Evolutionary conservation across 1,140 invertebrate species (phyloP).

Genomic region (Battus philenor): DNA sequence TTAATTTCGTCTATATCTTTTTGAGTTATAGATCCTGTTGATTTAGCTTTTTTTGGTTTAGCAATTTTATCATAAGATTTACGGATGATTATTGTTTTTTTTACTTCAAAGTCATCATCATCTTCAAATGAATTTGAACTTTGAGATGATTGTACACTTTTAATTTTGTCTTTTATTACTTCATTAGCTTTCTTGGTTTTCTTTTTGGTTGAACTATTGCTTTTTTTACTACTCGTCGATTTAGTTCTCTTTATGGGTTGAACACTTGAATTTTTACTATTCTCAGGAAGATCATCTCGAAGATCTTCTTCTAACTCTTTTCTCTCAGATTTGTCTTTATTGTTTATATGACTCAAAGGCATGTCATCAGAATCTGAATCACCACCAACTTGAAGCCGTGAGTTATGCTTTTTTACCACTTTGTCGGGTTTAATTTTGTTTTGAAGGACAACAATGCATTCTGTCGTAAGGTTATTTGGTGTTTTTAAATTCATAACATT

Average conservation of each 20-base stretch:
- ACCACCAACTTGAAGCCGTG: slow-evolving; percentile 27
- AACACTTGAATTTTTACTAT: too few species aligned
- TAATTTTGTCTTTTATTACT: slow-evolving; percentile 6
- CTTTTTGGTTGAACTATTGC: slow-evolving; percentile 14
- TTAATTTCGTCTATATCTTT: slow-evolving; percentile 60
- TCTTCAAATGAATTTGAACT: slow-evolving; percentile 31
- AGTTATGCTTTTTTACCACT: slow-evolving; percentile 17
- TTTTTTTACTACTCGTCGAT: slow-evolving; percentile 27
- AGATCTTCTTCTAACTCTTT: too few species aligned
- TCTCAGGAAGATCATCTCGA: too few species aligned
- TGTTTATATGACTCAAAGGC: slow-evolving; percentile 39
- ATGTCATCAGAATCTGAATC: slow-evolving; percentile 59
- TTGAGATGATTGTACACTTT: slow-evolving; percentile 25
- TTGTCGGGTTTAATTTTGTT: slow-evolving; percentile 46
- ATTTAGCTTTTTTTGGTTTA: slow-evolving; percentile 54
- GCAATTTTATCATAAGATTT: slow-evolving; percentile 54
- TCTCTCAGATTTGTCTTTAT: slow-evolving; percentile 24
- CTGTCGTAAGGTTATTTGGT: slow-evolving; percentile 53
- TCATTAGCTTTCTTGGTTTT: slow-evolving; percentile 21
- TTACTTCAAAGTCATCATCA: slow-evolving; percentile 51
- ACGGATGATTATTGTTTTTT: slow-evolving; percentile 49
- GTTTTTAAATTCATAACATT: slow-evolving; percentile 12
- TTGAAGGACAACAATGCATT: slow-evolving; percentile 60
- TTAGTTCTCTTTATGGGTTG: too few species aligned
- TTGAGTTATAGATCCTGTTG: slow-evolving; percentile 64